Base-by-base conservation (phyloP, 1,140 invertebrate species). In the Tetragnatha versicolor region DNA sequence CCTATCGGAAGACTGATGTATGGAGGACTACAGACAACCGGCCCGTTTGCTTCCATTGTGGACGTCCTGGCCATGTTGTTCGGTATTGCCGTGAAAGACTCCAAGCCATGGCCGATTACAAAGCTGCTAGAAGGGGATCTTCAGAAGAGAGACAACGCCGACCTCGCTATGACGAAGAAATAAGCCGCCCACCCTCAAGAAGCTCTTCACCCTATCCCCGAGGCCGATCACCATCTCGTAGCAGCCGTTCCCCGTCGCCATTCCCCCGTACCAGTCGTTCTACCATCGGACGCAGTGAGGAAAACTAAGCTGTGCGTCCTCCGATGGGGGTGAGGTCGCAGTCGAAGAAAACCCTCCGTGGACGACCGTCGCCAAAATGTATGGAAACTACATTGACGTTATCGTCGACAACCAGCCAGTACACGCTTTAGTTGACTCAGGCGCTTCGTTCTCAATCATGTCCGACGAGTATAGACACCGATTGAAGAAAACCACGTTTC, bases 21-120 rank as follows among this genome's bases (percentile, higher is more conserved):
- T 58, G 55, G 55, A 5, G 25, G 3, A 58, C 55, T 6, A 9
- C 7, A 5, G 55, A 58, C 29, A 58, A 58, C 55, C 6, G 55
- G 10, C 55, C 55, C n/a, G 55, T 58, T 5, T 4, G 55, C 25
- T 58, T 58, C 29, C 55, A 58, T 58, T 58, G 55, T 31, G 55
- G 55, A 58, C 55, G 55, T 6, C 55, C 55, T 3, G 55, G 55
- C 9, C 55, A 58, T 31, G n/a, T n/a, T n/a, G n/a, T 9, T 4
- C 55, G 55, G 12, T 51, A 51, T 51, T 51, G 49, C 49, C 6
- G 49, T 14, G 49, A 51, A n/a, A 12, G 49, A 20, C 10, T 14
- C 5, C 6, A 51, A 20, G 49, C 22, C 6, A 14, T n/a, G 5
- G 49, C 10, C 12, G 6, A 5, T 12, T 51, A 51, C n/a, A 12